A percentile compares a stretch with the other conserved stretches of the same genome.
These are phyloP conservation scores for Suillia variegata DNA, from an alignment of 2,888 invertebrate genomes.

Conservation along the genomic window DNA sequence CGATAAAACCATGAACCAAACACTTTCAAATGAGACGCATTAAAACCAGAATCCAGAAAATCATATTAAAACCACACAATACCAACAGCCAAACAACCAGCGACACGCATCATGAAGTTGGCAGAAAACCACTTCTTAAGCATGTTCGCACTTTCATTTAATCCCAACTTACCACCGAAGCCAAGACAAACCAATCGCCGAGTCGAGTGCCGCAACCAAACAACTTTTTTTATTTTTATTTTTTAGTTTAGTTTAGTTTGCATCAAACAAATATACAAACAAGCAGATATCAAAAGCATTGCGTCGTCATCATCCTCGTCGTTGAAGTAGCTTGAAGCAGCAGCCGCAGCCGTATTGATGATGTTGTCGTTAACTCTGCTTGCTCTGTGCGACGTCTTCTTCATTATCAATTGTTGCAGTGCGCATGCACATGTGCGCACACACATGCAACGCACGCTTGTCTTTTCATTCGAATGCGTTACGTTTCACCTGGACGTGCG, in stretches of 20 bases:
- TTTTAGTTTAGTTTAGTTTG: too few species aligned
- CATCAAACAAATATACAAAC: too few species aligned
- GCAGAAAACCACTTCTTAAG: constrained; percentile 16
- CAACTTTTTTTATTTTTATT: too few species aligned
- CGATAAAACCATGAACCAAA: too few species aligned
- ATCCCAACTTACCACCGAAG: constrained; percentile 19
- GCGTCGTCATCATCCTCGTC: too few species aligned
- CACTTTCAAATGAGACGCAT: neutral
- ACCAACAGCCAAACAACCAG: neutral
- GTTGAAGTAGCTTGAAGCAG: too few species aligned
- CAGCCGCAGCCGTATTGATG: constrained; percentile 9
- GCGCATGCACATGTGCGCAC: constrained; percentile 4
- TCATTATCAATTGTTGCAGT: constrained; percentile 20
- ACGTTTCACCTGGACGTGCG: neutral
- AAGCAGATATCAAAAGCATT: neutral
- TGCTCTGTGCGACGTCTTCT: constrained; percentile 19
- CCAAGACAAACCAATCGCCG: too few species aligned
- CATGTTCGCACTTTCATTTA: constrained; percentile 30
- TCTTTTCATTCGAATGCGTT: too few species aligned
- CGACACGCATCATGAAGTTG: neutral
- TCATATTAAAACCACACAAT: constrained; percentile 9
- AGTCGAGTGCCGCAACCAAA: constrained; percentile 16
- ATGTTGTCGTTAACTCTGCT: constrained; percentile 28
- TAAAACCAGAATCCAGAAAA: neutral
- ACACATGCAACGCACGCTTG: neutral